Conservation (phyloP, 1,140 invertebrate species). For the Olivierus martensii region DNA sequence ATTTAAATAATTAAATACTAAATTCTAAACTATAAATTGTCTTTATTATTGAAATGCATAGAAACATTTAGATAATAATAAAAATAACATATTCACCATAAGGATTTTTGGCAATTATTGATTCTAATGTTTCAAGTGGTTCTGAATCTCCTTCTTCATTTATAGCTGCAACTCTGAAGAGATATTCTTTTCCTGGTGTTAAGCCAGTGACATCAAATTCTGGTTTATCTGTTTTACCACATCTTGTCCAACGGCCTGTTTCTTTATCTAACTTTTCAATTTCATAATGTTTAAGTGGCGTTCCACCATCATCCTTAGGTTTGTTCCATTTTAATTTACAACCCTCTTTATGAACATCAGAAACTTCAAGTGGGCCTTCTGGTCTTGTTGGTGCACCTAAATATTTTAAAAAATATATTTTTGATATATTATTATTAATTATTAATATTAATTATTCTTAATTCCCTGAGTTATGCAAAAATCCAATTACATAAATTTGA, state of each 20-base stretch:
- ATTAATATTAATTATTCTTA: too few relatives aligned
- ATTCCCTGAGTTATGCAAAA: too few relatives aligned
- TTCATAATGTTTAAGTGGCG: slow-evolving; percentile 85
- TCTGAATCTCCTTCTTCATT: slow-evolving; percentile 95
- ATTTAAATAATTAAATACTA: not conserved
- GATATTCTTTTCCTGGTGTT: slow-evolving; percentile 81
- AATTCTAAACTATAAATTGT: not conserved
- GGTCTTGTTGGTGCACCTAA: slow-evolving; percentile 53
- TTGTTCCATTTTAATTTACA: slow-evolving; percentile 81
- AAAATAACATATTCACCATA: slow-evolving; percentile 49
- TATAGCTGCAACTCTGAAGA: slow-evolving; percentile 88
- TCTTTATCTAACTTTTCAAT: slow-evolving; percentile 86
- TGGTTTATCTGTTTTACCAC: slow-evolving; percentile 55
- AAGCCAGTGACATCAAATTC: slow-evolving; percentile 81
- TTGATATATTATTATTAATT: too few relatives aligned
- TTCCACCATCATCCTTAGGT: slow-evolving; percentile 84
- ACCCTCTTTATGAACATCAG: slow-evolving; percentile 67
- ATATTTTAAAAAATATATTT: not conserved
- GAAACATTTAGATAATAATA: not conserved
- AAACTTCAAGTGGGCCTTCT: slow-evolving; percentile 75
- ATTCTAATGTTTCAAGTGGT: slow-evolving; percentile 66
- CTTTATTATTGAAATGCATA: not conserved
- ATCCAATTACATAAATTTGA: too few relatives aligned
- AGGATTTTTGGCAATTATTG: slow-evolving; percentile 89
- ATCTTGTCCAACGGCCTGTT: slow-evolving; percentile 77